A percentile compares a stretch with the other conserved stretches of the same genome.
Conservation (phyloP, 2,797 vertebrate species). For the Hemibagrus guttatus region DNA sequence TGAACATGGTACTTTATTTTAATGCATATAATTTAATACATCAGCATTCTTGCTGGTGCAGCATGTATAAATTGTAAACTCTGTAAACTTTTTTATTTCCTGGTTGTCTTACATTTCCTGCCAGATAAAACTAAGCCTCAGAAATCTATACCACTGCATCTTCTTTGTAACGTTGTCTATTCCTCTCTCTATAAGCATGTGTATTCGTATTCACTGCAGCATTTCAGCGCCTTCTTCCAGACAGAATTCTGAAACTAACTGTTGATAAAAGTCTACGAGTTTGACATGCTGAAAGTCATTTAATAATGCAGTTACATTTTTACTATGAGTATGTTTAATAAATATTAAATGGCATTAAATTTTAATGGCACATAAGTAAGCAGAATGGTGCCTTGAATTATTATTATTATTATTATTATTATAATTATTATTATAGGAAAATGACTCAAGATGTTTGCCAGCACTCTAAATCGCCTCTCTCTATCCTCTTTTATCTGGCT, state of each 20-base stretch:
- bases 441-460: not conserved
- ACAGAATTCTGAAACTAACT: not conserved
- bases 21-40: not conserved
- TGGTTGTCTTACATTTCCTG: not conserved
- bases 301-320: not conserved
- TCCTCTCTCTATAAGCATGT: not conserved
- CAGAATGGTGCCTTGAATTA: not conserved
- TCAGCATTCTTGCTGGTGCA: not conserved
- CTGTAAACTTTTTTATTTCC: conserved; percentile 15
- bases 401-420: not conserved
- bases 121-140: not conserved
- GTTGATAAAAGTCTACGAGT: not conserved
- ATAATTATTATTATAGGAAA: not conserved
- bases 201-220: not conserved
- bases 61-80: not conserved
- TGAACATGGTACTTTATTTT: not conserved
- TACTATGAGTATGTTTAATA: not conserved
- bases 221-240: not conserved
- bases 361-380: not conserved
- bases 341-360: not conserved
- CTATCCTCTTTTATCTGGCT: not conserved
- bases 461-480: not conserved
- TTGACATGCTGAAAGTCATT: not conserved
- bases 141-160: not conserved
- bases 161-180: conserved; percentile 1